Evolutionary conservation across 2,888 invertebrate species (phyloP).

Genomic region (Leptopilina syphax): DNA sequence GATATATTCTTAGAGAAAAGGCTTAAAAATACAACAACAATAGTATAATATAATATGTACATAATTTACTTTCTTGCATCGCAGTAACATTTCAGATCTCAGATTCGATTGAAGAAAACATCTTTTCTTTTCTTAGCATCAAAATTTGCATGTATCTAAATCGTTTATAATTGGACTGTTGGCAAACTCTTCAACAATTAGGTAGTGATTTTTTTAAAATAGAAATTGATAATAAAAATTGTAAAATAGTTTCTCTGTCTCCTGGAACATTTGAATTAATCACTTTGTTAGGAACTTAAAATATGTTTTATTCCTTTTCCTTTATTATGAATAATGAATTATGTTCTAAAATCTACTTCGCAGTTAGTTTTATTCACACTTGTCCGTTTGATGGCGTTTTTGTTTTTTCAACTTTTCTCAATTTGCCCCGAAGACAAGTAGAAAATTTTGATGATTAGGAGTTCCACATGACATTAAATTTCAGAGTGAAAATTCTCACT

Average conservation of each 20-base stretch:
- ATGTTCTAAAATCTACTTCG: slow-evolving; percentile 50
- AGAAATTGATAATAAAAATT: slow-evolving; percentile 26
- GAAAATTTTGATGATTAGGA: too few species aligned
- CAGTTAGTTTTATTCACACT: slow-evolving; percentile 47
- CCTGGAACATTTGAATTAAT: background rate
- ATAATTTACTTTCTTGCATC: slow-evolving; percentile 58
- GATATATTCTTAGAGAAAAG: slow-evolving; percentile 68
- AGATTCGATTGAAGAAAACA: slow-evolving; percentile 52
- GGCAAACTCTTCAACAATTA: slow-evolving; percentile 32
- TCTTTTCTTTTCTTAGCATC: slow-evolving; percentile 50
- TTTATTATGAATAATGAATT: slow-evolving; percentile 17
- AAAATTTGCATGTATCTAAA: slow-evolving; percentile 52
- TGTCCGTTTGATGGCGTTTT: slow-evolving; percentile 38
- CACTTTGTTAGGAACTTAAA: background rate
- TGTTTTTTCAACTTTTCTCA: slow-evolving; percentile 26
- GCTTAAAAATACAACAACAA: slow-evolving; percentile 75
- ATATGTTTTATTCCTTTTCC: background rate
- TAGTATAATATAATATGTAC: slow-evolving; percentile 69
- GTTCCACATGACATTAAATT: too few species aligned
- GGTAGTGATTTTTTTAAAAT: background rate
- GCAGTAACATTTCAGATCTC: slow-evolving; percentile 46
- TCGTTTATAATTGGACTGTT: slow-evolving; percentile 48
- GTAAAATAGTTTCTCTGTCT: background rate
- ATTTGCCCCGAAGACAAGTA: background rate
- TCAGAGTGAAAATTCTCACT: background rate